These are phyloP conservation scores for Frankliniella intonsa DNA, from an alignment of 2,888 invertebrate species.

Conservation along the genomic window DNA sequence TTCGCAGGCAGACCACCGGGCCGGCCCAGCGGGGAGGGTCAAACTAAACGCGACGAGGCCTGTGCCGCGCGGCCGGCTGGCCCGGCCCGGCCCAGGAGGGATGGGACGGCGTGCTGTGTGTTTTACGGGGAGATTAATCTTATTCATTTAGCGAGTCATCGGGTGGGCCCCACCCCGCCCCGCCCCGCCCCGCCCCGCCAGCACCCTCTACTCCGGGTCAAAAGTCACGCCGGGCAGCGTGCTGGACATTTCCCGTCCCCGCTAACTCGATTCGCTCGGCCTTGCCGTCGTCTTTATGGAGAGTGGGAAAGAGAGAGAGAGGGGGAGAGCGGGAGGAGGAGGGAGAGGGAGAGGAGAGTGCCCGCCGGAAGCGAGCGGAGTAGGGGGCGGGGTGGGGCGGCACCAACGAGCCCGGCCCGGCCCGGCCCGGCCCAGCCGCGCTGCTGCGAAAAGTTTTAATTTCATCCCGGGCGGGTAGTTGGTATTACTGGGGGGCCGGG, in stretches of 20 bases:
- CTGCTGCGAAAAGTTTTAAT: conserved; percentile 6
- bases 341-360: no score
- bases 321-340: no score
- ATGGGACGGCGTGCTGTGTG: not conserved
- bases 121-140: conserved; percentile 5
- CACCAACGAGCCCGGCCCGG: no score
- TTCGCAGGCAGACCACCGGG: not conserved
- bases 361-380: no score
- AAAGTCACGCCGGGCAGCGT: not conserved
- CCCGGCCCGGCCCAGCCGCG: not conserved
- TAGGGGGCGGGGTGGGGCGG: no score
- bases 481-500: not conserved
- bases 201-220: not conserved
- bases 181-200: no score
- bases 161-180: not conserved
- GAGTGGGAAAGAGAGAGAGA: not conserved
- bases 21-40: not conserved
- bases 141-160: conserved; percentile 9
- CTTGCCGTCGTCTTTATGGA: not conserved
- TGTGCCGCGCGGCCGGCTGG: not conserved
- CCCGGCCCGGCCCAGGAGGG: not conserved
- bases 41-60: not conserved
- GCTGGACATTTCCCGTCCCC: not conserved
- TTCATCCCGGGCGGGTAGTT: conserved; percentile 16
- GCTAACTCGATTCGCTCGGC: not conserved